Evolutionary conservation across 1,140 invertebrate genomes (phyloP).

Genomic region (Camponotus vicinus): DNA sequence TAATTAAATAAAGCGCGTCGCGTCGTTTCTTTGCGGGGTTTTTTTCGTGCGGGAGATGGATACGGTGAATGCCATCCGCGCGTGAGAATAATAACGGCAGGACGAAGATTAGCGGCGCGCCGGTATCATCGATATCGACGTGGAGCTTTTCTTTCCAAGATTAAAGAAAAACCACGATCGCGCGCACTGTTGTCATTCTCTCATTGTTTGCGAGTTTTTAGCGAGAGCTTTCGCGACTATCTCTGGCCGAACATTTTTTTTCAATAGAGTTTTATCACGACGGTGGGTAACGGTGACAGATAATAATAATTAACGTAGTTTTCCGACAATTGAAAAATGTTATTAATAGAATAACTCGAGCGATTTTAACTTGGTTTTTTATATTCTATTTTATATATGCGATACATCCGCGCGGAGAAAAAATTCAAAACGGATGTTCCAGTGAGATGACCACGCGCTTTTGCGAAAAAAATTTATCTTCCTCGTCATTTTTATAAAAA

Average conservation of each 20-base stretch:
- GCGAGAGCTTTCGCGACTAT: background rate
- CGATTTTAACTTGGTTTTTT: slow-evolving; percentile 13
- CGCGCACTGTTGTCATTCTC: slow-evolving; percentile 35
- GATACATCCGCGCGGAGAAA: background rate
- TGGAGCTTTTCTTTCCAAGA: slow-evolving; percentile 2
- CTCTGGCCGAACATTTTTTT: background rate
- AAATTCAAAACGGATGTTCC: background rate
- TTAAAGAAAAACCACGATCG: slow-evolving; percentile 49
- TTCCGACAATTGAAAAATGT: background rate
- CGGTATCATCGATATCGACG: slow-evolving; percentile 31
- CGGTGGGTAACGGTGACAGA: background rate
- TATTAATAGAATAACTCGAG: background rate
- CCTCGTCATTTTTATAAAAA: background rate
- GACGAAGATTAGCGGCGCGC: slow-evolving; percentile 21
- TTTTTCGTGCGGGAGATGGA: background rate
- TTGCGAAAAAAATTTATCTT: background rate
- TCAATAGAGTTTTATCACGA: slow-evolving; percentile 1
- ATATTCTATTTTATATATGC: background rate
- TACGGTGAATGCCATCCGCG: background rate
- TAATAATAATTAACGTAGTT: slow-evolving; percentile 6
- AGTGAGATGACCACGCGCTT: background rate
- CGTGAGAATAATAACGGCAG: slow-evolving; percentile 26
- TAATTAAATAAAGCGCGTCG: slow-evolving; percentile 67
- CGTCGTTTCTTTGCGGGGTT: background rate
- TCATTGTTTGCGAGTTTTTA: slow-evolving; percentile 43